Evolutionary conservation across 2,888 invertebrate genomes (phyloP), one percentile per base, ranked within the genome.

Genomic region (Aspidiotus rigidus): DNA sequence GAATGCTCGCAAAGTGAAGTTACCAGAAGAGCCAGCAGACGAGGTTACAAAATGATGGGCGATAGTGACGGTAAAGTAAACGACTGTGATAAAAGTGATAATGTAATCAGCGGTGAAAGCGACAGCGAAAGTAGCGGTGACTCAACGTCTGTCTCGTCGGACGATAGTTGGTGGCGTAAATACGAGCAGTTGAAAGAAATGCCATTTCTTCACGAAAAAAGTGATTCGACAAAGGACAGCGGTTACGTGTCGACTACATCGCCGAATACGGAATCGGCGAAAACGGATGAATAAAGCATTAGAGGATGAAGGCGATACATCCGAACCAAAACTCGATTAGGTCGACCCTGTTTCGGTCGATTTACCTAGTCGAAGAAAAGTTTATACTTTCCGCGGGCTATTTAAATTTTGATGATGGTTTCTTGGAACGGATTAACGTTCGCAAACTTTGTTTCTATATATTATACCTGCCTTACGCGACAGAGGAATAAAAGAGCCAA

Each of bases 201-300:
- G 42, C 41, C 44, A 49, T 62, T 62, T 53, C 53, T 62, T 39
- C 28, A 62, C 17, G 56, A 62, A 28, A 44, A 49, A 17, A n/a
- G 39, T 11, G 53, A 61, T 17, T 16, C 61, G 28, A 62, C 44
- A 56, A 63, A 69, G 40, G 69, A 69, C 28, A 69, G 69, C 57
- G 69, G 69, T 28, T 69, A 69, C 49, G 62, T 69, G 56, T 69
- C 69, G 44, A 69, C 62, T 13, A 69, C 69, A n/a, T 69, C 69
- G 16, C 69, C 69, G 16, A 69, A 67, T 28, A 59, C 59, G 28
- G 67, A 67, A 60, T 67, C 67, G 10, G 60, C 57, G 10, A 67
- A 57, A 15, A 60, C 49, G 13, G 67, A 67, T 40, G 67, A 67
- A 13, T 67, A 40, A 53, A 57, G 28, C 5, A 28, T 28, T 28